Evolutionary conservation across 2,113 vertebrate species (phyloP).

Genomic region (Merops nubicus): DNA sequence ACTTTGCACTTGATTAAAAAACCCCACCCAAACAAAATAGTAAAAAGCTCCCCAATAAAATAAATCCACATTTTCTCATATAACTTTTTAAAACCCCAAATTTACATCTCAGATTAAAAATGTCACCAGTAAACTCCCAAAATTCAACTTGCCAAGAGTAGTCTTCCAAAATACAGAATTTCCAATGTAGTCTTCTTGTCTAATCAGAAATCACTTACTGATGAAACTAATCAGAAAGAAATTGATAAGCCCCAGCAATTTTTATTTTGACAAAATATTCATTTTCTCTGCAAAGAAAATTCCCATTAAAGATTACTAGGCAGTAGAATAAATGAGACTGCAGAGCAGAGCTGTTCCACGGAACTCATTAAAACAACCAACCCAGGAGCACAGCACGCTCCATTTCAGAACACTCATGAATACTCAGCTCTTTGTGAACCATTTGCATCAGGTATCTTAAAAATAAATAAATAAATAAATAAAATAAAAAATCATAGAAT

Average conservation of each 20-base stretch:
- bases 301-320: background rate
- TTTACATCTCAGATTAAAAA: background rate
- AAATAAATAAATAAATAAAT: no score
- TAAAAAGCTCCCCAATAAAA: background rate
- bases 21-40: background rate
- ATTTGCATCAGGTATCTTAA: background rate
- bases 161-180: background rate
- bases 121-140: background rate
- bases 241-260: background rate
- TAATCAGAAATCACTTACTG: background rate
- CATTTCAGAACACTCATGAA: background rate
- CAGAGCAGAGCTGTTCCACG: background rate
- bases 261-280: background rate
- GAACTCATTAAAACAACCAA: slow-evolving; percentile 4
- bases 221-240: background rate
- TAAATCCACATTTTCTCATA: background rate
- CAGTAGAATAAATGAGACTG: background rate
- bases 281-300: background rate
- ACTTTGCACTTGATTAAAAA: background rate
- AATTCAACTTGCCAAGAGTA: background rate
- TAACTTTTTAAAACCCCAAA: background rate
- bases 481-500: background rate
- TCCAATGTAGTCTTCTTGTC: background rate
- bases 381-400: background rate
- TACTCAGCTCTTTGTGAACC: background rate